A percentile compares a stretch with the other conserved stretches of the same genome.
These are phyloP conservation scores for Tetragnatha versicolor DNA, from an alignment of 1,140 invertebrate genomes.

Conservation along the genomic window DNA sequence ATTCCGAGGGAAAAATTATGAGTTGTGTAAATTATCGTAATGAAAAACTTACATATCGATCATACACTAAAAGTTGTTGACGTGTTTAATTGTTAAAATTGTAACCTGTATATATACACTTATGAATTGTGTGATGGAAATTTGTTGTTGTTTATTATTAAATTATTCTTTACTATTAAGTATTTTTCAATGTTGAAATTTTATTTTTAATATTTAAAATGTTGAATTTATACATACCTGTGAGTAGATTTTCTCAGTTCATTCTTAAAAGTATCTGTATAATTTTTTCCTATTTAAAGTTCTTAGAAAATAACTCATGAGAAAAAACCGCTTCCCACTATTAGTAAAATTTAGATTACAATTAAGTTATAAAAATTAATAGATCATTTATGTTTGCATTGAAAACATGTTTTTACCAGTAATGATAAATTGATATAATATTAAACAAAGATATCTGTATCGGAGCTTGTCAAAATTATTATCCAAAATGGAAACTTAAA, in stretches of 20 bases:
- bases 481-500: background rate
- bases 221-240: too few relatives aligned
- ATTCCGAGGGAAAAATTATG: background rate
- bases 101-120: conserved; percentile 4
- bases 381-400: background rate
- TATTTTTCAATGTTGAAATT: background rate
- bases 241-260: background rate
- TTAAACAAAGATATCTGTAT: background rate
- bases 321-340: too few relatives aligned
- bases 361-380: background rate
- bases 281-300: too few relatives aligned
- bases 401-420: background rate
- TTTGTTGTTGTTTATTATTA: background rate
- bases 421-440: background rate
- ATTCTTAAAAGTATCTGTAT: background rate
- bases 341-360: too few relatives aligned
- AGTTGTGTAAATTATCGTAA: background rate
- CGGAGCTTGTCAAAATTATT: background rate
- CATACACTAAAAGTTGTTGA: conserved; percentile 14
- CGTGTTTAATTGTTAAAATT: conserved; percentile 16
- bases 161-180: background rate
- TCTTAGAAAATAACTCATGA: too few relatives aligned
- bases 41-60: conserved; percentile 21
- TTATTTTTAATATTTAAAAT: conserved; percentile 17
- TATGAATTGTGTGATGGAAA: background rate